Evolutionary conservation across 2,113 vertebrate genomes (phyloP), one percentile per base, ranked within the genome.

Genomic region (Hymenochirus boettgeri): DNA sequence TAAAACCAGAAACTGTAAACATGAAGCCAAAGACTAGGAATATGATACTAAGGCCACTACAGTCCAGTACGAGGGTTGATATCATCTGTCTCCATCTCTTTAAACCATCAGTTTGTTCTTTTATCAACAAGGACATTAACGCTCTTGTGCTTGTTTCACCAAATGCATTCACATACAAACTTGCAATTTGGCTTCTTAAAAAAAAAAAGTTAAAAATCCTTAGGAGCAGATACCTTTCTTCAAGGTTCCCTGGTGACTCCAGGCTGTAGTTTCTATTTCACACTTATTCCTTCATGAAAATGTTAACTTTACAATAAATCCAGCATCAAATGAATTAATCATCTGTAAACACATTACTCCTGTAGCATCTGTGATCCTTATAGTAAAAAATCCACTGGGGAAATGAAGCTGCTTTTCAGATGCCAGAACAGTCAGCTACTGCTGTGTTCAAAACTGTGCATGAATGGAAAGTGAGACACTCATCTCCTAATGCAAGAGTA

Each of bases 1-100:
- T 91, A 71, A 92, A 86, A 58, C 90, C 90, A 0, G 90, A 91
- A 37, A 92, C 86, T 0, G 89, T 91, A 77, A 92, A 92, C 90
- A 92, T 92, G 73, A 92, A 92, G 29, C 90, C 89, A 1, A n/a
- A 92, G 42, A 91, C 88, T 52, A 92, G 75, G 75, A 91, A 88
- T 69, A 91, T 86, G 31, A 88, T 91, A 91, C 86, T 71, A 92
- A 72, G 61, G 90, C 90, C 75, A 92, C 88, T 61, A 90, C 58
- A 92, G 81, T 47, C 90, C 90, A 2, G 90, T 92, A 54, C 90
- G 82, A 3, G 88, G 90, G 60, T 90, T 91, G 66, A 92, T 91
- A 73, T 90, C 86, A 61, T 91, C 90, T 46, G 86, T 83, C n/a
- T 77, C 78, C 83, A 90, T 83, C 71, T 81, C 81, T 75, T 48